phyloP scores from a whole-genome alignment of 2,113 vertebrate species.

The Pedionomus torquatus region DNA sequence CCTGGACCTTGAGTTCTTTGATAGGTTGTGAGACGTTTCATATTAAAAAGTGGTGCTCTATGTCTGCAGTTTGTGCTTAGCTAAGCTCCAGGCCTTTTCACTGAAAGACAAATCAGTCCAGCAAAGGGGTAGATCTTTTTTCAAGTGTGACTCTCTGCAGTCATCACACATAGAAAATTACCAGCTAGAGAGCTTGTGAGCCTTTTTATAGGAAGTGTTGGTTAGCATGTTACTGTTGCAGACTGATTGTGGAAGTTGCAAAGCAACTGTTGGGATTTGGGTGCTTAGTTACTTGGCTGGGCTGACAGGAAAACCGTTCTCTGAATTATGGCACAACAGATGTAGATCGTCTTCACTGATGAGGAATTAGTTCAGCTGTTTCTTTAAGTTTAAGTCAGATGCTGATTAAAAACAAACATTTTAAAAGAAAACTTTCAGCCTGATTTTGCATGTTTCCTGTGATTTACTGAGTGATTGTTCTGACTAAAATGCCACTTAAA shows the following conservation, averaged over 20 bases:
- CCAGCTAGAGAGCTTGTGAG: not conserved
- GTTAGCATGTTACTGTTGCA: not conserved
- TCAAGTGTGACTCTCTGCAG: not conserved
- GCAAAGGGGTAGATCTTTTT: not conserved
- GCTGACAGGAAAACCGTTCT: constrained; percentile 30
- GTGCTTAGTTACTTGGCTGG: constrained; percentile 28
- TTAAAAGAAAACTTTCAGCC: constrained; percentile 29
- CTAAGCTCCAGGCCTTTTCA: not conserved
- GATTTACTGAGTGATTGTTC: not conserved
- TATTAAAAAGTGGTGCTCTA: not conserved
- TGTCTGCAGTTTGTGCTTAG: not conserved
- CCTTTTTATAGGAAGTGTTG: not conserved
- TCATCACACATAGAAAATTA: not conserved
- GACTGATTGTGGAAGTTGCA: constrained; percentile 12
- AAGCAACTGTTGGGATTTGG: constrained; percentile 39
- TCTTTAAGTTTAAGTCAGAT: constrained; percentile 14
- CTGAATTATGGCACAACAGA: constrained; percentile 37
- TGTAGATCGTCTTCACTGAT: constrained; percentile 45
- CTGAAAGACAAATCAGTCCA: not conserved
- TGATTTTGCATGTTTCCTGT: not conserved
- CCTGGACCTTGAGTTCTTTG: not conserved
- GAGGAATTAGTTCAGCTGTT: constrained; percentile 48
- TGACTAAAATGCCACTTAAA: not conserved
- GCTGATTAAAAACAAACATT: constrained; percentile 14
- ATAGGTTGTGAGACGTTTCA: not conserved